Evolutionary conservation across 2,888 invertebrate species (phyloP).

Genomic region (Chaitophorus viminalis): DNA sequence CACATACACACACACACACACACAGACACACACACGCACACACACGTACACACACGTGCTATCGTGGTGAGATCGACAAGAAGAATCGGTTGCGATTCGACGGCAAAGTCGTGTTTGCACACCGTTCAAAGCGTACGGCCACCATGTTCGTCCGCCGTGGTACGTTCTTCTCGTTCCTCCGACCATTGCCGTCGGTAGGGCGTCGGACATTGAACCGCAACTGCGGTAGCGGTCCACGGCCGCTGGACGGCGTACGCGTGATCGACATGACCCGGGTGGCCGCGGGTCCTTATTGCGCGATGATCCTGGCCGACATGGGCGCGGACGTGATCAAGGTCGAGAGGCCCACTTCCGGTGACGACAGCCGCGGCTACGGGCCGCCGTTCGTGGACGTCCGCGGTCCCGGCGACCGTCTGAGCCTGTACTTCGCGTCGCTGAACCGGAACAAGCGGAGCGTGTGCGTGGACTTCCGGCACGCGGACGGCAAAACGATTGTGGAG

Average conservation of each 20-base stretch:
- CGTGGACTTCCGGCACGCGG: slow-evolving; percentile 79
- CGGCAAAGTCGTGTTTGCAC: too few species aligned
- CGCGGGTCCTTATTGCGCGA: slow-evolving; percentile 94
- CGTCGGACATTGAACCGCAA: too few species aligned
- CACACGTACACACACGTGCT: too few species aligned
- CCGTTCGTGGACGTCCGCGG: slow-evolving; percentile 77
- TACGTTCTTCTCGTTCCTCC: not conserved
- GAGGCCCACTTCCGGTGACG: slow-evolving; percentile 83
- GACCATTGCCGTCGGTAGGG: not conserved
- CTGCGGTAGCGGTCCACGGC: slow-evolving; percentile 65
- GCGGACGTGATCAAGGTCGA: slow-evolving; percentile 95
- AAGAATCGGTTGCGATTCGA: too few species aligned
- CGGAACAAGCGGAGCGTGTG: slow-evolving; percentile 94
- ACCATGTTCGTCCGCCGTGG: not conserved
- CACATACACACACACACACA: too few species aligned
- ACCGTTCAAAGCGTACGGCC: too few species aligned
- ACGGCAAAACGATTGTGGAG: slow-evolving; percentile 75
- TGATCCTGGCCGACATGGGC: slow-evolving; percentile 92
- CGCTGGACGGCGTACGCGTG: slow-evolving; percentile 77
- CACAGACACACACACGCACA: too few species aligned
- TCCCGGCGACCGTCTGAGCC: slow-evolving; percentile 72
- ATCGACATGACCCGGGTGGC: slow-evolving; percentile 87
- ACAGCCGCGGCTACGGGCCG: slow-evolving; percentile 89
- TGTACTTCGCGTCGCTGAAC: slow-evolving; percentile 89
- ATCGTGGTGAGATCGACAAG: too few species aligned